A percentile compares a stretch with the other conserved stretches of the same genome.
Conservation (phyloP, 2,113 vertebrate species). For the Misgurnus anguillicaudatus region DNA sequence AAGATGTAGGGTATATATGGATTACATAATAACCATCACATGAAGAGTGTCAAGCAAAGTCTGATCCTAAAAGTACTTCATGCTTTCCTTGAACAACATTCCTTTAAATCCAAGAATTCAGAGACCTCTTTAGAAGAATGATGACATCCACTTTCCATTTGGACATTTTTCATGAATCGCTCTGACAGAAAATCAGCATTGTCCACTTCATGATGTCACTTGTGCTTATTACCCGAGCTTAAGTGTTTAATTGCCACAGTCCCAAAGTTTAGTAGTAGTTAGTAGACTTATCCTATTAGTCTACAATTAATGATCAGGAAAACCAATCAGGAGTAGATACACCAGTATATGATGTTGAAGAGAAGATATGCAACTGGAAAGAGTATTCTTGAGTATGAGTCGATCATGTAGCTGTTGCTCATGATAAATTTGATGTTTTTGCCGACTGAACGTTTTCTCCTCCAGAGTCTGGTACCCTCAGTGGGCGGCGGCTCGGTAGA, state of each 20-base stretch:
- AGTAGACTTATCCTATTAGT: background rate
- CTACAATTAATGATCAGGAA: background rate
- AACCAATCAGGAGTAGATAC: constrained; percentile 78
- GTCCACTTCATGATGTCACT: background rate
- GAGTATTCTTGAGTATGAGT: constrained; percentile 87
- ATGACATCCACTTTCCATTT: background rate
- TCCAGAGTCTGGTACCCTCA: constrained; percentile 72
- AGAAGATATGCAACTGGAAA: constrained; percentile 88
- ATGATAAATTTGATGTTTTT: constrained; percentile 82
- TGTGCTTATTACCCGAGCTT: background rate
- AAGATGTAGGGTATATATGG: no score
- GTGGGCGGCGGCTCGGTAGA: constrained; percentile 57
- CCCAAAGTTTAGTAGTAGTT: background rate
- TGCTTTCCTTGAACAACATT: background rate
- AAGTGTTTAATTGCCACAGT: background rate
- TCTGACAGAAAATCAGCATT: background rate
- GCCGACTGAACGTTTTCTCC: constrained; percentile 72
- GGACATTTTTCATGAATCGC: no score
- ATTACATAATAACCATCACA: no score
- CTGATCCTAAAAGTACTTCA: no score
- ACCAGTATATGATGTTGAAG: constrained; percentile 94
- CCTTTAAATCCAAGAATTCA: background rate
- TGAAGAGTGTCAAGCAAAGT: no score
- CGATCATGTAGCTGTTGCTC: constrained; percentile 89
- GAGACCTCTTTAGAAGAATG: background rate